Evolutionary conservation across 2,888 invertebrate genomes (phyloP), one percentile per base, ranked within the genome.

Genomic region (Melanargia galathea): DNA sequence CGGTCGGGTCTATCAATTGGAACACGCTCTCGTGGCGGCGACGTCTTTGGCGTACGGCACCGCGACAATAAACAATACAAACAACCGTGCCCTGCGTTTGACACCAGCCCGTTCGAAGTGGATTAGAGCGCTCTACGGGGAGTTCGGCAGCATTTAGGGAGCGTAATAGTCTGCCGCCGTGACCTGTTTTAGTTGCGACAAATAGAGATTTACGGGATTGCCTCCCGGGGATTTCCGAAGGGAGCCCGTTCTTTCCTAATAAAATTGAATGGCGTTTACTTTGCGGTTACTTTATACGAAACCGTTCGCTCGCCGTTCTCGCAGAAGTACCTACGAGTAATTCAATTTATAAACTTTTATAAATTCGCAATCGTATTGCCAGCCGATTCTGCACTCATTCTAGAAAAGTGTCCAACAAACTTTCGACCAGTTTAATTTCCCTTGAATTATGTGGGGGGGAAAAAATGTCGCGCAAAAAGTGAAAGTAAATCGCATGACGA

Each of bases 21-120:
- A 86, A 84, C 85, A 84, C 82, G 83, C 76, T 82, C 79, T 71
- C 70, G 71, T 78, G 75, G 76, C 76, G 74, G 69, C 74, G 77
- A 74, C 86, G 82, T 89, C 89, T 88, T 87, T 85, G 83, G 81
- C 83, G 83, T 80, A 82, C 87, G 83, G 81, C 86, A 83, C 77
- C 81, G 82, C 86, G 88, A 88, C 90, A 88, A 90, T 91, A 91
- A 91, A 91, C 90, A 91, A 91, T 90, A 90, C 90, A 90, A 90
- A 91, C 90, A 90, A 84, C 90, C 85, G 82, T 80, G 82, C 82
- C 81, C 90, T 90, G 90, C 88, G 87, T 90, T 90, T 91, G 91
- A 91, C 91, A 91, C 87, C 86, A 90, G 88, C 82, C 84, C 87
- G 90, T 84, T 89, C 86, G 80, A 78, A 90, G 89, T 90, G 87